Conservation (phyloP, 2,113 vertebrate species). For the Microtus richardsoni region DNA sequence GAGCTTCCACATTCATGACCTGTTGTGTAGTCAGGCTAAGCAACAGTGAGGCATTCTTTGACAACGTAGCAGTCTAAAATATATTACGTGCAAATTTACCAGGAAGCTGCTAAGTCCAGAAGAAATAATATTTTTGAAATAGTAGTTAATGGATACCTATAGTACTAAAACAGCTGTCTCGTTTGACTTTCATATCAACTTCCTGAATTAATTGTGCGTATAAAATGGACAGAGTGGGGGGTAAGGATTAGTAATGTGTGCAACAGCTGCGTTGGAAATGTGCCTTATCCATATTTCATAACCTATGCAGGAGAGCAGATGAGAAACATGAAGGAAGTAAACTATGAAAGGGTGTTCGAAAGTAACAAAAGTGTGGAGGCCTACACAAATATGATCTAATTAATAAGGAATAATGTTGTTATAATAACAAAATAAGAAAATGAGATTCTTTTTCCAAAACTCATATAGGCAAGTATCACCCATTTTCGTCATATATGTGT, state of each 20-base stretch:
- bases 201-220: not conserved
- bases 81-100: not conserved
- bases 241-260: not conserved
- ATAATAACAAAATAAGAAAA: not conserved
- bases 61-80: not conserved
- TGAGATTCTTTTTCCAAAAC: not conserved
- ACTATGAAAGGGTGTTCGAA: not conserved
- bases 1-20: not conserved
- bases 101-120: not conserved
- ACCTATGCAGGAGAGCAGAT: not conserved
- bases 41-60: not conserved
- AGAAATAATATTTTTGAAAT: conserved; percentile 8
- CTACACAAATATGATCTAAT: not conserved
- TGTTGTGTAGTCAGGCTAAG: not conserved
- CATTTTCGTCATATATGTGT: not conserved
- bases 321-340: not conserved
- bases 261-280: not conserved
- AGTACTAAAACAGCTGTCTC: not conserved
- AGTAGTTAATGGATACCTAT: not conserved
- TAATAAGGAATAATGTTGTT: not conserved
- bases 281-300: not conserved
- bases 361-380: not conserved
- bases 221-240: not conserved
- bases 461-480: not conserved
- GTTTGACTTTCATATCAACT: not conserved